Conservation (phyloP, 2,888 invertebrate genomes). For the Lymantria dispar region DNA sequence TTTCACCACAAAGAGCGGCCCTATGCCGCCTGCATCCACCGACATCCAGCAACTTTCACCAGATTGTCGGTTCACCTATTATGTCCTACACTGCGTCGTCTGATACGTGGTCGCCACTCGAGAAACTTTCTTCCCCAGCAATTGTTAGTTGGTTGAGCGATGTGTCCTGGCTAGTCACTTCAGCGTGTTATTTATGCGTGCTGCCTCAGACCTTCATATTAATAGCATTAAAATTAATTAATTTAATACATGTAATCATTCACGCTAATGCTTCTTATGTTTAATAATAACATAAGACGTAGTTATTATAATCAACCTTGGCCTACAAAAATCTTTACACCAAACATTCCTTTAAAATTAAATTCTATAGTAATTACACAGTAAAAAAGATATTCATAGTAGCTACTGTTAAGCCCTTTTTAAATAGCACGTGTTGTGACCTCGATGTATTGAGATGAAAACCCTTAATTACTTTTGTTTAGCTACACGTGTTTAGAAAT, state of each 20-base stretch:
- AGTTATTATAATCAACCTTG: background rate
- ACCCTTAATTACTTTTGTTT: slow-evolving; percentile 66
- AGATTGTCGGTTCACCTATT: too few relatives aligned
- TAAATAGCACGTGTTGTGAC: slow-evolving; percentile 51
- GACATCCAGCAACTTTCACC: too few relatives aligned
- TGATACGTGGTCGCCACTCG: too few relatives aligned
- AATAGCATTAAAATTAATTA: too few relatives aligned
- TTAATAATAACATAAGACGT: background rate
- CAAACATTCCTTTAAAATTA: slow-evolving; percentile 1
- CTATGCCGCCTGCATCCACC: too few relatives aligned
- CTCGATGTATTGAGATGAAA: slow-evolving; percentile 48
- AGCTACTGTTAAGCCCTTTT: slow-evolving; percentile 20
- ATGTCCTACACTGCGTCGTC: too few relatives aligned
- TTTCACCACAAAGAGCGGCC: too few relatives aligned
- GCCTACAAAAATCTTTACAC: slow-evolving; percentile 1
- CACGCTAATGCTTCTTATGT: background rate
- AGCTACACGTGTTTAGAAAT: slow-evolving; percentile 51
- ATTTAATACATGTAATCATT: background rate
- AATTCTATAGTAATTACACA: slow-evolving; percentile 5
- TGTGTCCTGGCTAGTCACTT: too few relatives aligned
- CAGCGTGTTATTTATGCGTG: too few relatives aligned
- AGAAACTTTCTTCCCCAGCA: too few relatives aligned
- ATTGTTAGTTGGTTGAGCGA: too few relatives aligned
- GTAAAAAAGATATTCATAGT: slow-evolving; percentile 4
- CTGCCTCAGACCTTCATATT: too few relatives aligned